Percentiles rank a stretch among this genome's conserved stretches.
Evolutionary conservation across 1,140 invertebrate genomes (phyloP).

Genomic region (Drosophila ironensis): DNA sequence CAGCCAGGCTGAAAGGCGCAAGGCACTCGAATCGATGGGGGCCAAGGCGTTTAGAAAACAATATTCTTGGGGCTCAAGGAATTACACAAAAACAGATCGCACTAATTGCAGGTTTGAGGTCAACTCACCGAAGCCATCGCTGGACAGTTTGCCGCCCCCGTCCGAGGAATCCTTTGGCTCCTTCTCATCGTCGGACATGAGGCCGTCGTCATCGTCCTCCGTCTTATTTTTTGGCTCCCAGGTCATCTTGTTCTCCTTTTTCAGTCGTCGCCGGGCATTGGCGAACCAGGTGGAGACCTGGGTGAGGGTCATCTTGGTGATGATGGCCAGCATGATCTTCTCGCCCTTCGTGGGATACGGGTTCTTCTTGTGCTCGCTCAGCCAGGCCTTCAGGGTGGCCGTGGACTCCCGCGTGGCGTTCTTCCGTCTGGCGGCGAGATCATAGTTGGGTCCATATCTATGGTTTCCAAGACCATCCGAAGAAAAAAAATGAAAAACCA

Average conservation of each 20-base stretch:
- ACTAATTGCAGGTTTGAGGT: constrained; percentile 48
- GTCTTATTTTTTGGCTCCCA: constrained; percentile 97
- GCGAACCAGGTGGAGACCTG: constrained; percentile 99
- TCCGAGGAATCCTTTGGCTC: constrained; percentile 86
- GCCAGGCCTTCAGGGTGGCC: constrained; percentile 97
- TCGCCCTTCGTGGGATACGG: constrained; percentile 98
- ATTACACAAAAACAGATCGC: constrained; percentile 28
- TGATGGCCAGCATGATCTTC: constrained; percentile 97
- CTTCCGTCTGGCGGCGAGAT: constrained; percentile 95
- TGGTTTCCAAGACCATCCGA: no score
- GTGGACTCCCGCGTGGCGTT: constrained; percentile 99
- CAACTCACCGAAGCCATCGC: constrained; percentile 60
- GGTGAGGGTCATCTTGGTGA: constrained; percentile 97
- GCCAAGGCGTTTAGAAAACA: constrained; percentile 46
- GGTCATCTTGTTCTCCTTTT: constrained; percentile 99
- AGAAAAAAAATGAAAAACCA: no score
- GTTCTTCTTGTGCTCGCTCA: constrained; percentile 98
- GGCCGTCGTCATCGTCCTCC: constrained; percentile 94
- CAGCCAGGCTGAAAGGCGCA: constrained; percentile 21
- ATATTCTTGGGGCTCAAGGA: constrained; percentile 24
- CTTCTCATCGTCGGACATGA: constrained; percentile 93
- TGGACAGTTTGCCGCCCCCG: constrained; percentile 82
- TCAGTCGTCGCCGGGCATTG: constrained; percentile 93
- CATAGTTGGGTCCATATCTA: constrained; percentile 96
- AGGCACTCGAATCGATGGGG: constrained; percentile 46